Evolutionary conservation across 2,888 invertebrate genomes (phyloP).

Genomic region (Thalpophila matura): DNA sequence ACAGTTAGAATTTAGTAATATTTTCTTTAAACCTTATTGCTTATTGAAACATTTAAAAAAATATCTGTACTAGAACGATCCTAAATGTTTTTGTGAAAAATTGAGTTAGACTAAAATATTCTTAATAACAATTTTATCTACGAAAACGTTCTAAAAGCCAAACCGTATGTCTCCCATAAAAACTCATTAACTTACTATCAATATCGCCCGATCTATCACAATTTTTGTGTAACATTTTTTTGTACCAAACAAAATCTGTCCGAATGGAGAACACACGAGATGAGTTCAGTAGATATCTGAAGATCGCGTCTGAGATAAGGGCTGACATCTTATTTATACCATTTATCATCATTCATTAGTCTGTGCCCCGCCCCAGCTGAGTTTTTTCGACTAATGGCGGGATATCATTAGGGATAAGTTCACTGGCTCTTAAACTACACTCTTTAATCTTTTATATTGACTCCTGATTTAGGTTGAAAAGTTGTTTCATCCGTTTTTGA

Average conservation of each 20-base stretch:
- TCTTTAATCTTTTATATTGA: constrained; percentile 31
- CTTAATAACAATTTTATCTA: too few relatives aligned
- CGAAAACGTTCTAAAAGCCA: too few relatives aligned
- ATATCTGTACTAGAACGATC: too few relatives aligned
- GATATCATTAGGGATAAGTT: constrained; percentile 42
- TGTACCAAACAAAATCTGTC: constrained; percentile 26
- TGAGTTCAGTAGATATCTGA: constrained; percentile 57
- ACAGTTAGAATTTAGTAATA: too few relatives aligned
- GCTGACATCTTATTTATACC: constrained; percentile 68
- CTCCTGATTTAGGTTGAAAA: constrained; percentile 7
- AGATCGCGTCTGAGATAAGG: constrained; percentile 66
- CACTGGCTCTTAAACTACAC: constrained; percentile 33
- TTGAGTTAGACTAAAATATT: too few relatives aligned
- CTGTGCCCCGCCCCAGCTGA: constrained; percentile 51
- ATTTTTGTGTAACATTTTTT: not conserved
- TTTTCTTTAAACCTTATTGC: too few relatives aligned
- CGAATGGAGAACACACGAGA: constrained; percentile 49
- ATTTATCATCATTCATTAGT: constrained; percentile 71
- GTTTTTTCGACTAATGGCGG: constrained; percentile 58
- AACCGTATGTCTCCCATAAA: too few relatives aligned
- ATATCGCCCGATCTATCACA: constrained; percentile 16
- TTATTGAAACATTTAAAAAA: too few relatives aligned
- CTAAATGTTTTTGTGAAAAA: too few relatives aligned
- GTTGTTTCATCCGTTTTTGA: not conserved
- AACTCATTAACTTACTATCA: not conserved